Evolutionary conservation across 2,888 invertebrate species (phyloP), one percentile per base, ranked within the genome.

Genomic region (Lucinisca nassula): DNA sequence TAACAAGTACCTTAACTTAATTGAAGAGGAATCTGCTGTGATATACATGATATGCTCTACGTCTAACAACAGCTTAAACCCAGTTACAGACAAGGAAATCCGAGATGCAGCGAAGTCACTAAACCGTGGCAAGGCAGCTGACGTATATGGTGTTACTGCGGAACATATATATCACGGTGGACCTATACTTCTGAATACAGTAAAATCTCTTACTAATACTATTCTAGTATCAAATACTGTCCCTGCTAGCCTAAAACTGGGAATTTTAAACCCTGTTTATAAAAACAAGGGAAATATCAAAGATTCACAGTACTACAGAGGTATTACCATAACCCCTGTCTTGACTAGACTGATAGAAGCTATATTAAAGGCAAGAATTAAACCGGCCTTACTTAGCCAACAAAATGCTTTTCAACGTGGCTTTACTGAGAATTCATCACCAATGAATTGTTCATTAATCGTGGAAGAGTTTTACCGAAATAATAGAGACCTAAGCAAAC

Each of bases 271-370:
- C 27, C 79, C 79, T 37, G 37, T 84, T 1, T 84, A 61, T 32
- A 84, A 84, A 55, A 79, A 49, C 4, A 84, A 84, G 21, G 84
- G 78, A 12, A 12, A n/a, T 0, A 24, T 27, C 12, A 37, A 14
- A 6, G 74, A 61, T 12, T 38, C 70, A 14, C 37, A 27, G 17
- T 74, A 79, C 35, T 84, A 78, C 24, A n/a, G 84, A 21, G 79
- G 84, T 0, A 84, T 84, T 4, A 79, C 84, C 58, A 74, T 84
- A 4, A 32, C 75, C 14, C 78, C 84, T 24, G 51, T 45, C 1
- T 2, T 79, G 4, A 30, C 37, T 2, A 84, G 74, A 27, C 51
- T 84, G 6, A 8, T 79, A 0, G 84, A 84, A 58, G 24, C 51
- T 17, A 37, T 79, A 21, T 24, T 84, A 4, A 72, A 67, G 35